Evolutionary conservation across 2,797 vertebrate species (phyloP), one percentile per base, ranked within the genome.

Genomic region (Aeoliscus strigatus): DNA sequence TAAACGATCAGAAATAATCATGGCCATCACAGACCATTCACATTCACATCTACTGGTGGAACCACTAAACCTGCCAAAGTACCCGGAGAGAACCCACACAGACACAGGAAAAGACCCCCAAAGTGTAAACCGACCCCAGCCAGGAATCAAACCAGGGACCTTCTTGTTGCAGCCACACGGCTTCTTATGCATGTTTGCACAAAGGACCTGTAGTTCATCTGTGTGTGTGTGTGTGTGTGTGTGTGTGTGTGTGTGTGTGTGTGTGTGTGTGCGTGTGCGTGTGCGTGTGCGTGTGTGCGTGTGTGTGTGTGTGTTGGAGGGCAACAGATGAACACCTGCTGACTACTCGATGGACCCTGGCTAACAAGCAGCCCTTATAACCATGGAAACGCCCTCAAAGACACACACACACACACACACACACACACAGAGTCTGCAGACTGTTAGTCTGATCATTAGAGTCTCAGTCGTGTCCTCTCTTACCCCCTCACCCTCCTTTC

Each of bases 401-500:
- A 45, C 44, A 49, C 24, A 16, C 38, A 27, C 43, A 14, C 42
- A 27, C 21, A 28, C 45, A 24, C 43, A 30, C 32, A 43, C 49
- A 39, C 40, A 29, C 50, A 38, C 23, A 23, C 21, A 39, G n/a
- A 39, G 50, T 54, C 51, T 38, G 32, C 64, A 73, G 51, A 73
- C 45, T 47, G 74, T n/a, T n/a, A n/a, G n/a, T n/a, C n/a, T n/a
- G n/a, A 72, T 83, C 79, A 83, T 81, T 80, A 80, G 53, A 60
- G 64, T 71, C 64, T 80, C 64, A 57, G 62, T 33, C 24, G 53
- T 64, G 72, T 73, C 74, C 72, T 74, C 39, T 41, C 56, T 51
- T 38, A 40, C 58, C 52, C 70, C 59, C 41, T 41, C 15, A 24
- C 26, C 49, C 58, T 67, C 58, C 66, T 70, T 66, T 61, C 21